These are phyloP conservation scores for Dasysyrphus albostriatus DNA, from an alignment of 2,888 invertebrate genomes.

Conservation along the genomic window DNA sequence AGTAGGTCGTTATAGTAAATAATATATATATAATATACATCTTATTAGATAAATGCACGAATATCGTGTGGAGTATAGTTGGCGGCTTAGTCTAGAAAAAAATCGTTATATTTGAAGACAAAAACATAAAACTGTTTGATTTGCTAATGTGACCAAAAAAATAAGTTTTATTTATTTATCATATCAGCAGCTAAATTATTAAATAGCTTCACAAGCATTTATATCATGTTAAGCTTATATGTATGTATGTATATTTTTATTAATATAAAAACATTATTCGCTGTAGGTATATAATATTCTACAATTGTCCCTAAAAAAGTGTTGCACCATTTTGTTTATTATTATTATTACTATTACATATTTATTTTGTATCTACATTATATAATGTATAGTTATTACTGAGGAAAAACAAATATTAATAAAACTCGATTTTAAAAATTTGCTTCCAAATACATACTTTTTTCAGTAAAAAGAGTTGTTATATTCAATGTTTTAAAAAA, in stretches of 20 bases:
- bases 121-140: too few species aligned
- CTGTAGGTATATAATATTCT: conserved; percentile 33
- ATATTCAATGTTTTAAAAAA: neutral
- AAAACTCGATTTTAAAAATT: neutral
- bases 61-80: too few species aligned
- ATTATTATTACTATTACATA: conserved; percentile 28
- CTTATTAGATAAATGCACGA: too few species aligned
- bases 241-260: conserved; percentile 21
- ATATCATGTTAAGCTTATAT: neutral
- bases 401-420: conserved; percentile 23
- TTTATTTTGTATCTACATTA: conserved; percentile 1
- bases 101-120: too few species aligned
- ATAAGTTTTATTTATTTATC: too few species aligned
- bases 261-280: conserved; percentile 28
- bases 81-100: too few species aligned
- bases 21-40: too few species aligned
- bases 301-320: conserved; percentile 57
- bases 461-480: conserved; percentile 25
- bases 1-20: too few species aligned
- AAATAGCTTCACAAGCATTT: conserved; percentile 21
- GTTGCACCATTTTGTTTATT: conserved; percentile 58
- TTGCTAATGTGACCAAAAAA: too few species aligned
- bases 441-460: conserved; percentile 13
- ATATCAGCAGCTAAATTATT: too few species aligned
- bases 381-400: neutral